Base-by-base conservation (phyloP, 1,140 invertebrate genomes). In the Calephelis virginiensis region DNA sequence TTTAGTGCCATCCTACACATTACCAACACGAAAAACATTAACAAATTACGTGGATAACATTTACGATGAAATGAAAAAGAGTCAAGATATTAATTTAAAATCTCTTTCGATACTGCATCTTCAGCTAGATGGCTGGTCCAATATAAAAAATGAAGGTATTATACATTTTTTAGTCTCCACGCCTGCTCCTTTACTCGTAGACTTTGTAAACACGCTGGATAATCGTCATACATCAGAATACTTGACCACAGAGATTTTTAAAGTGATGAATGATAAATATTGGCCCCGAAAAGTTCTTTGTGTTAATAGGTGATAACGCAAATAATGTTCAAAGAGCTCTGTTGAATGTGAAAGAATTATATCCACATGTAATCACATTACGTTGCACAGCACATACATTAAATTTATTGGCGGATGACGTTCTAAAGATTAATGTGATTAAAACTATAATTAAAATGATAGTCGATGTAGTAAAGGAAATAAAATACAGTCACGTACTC, bases 161-260 rank as follows among this genome's bases (percentile, higher is more conserved):
- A 69, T 76, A 6, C 71, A 73, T 49, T 66, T 76, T 45, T 14
- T 73, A 14, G 65, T 73, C 49, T 63, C 66, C 61, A 66, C 37
- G 46, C 56, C 65, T 7, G 56, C 69, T 48, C 73, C 67, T n/a
- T 14, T 68, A 17, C 70, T 72, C 66, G 63, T 75, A 11, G 63
- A 71, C 67, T 69, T 53, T 60, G n/a, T 75, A 12, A 59, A 66
- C 45, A 75, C 71, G 9, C 6, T 37, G 6, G 12, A 40, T 12
- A 73, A 76, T 61, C 38, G 69, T 11, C 71, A 76, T 38, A 74
- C 70, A 48, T 53, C 45, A 17, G 37, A 73, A 61, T 78, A 74
- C 64, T 0, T 78, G 0, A 46, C 12, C 53, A 9, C 70, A 69
- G 67, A 77, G 46, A 69, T 67, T 47, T 13, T 28, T 11, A 67